Evolutionary conservation across 2,113 vertebrate species (phyloP), one percentile per base, ranked within the genome.

Genomic region (Promerops cafer): DNA sequence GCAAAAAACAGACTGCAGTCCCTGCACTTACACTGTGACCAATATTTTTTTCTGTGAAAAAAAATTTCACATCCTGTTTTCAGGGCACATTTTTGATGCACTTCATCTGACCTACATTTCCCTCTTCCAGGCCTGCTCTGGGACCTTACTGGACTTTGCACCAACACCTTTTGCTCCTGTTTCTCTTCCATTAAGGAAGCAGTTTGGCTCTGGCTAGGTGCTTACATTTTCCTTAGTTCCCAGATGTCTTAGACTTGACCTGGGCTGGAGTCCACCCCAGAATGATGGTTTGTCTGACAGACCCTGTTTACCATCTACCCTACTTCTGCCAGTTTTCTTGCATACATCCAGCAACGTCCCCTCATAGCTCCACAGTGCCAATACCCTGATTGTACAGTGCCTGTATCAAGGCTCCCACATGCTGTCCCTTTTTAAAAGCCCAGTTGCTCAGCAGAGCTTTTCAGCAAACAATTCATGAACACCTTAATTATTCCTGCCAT

Each of bases 11-110:
- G 20, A 13, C 21, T 39, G 8, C 5, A 50, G 23, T 40, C 24
- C 14, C n/a, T 60, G 26, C 21, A 22, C 20, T 40, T 18, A 9
- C 0, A 44, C 11, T 49, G 45, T 0, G 3, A 28, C 5, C 24
- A 50, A 2, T 15, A 26, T 21, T 14, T 69, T 39, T 53, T 72
- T 49, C 27, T 53, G 17, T 31, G 17, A 37, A 59, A 59, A 59
- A 12, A 8, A 59, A 27, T 15, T 28, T 66, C 0, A 1, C 13
- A 4, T 37, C 10, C 15, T 21, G 4, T 35, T 75, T 74, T 26
- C 52, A 68, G 15, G 27, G 31, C 8, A 24, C 15, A 7, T 40
- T 92, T 74, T 22, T n/a, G 10, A 71, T n/a, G 31, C 3, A 30
- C 7, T 8, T 94, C 17, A 20, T 26, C 61, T 31, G 12, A 47